Conservation (phyloP, 2,113 vertebrate genomes). For the Acanthochromis polyacanthus region DNA sequence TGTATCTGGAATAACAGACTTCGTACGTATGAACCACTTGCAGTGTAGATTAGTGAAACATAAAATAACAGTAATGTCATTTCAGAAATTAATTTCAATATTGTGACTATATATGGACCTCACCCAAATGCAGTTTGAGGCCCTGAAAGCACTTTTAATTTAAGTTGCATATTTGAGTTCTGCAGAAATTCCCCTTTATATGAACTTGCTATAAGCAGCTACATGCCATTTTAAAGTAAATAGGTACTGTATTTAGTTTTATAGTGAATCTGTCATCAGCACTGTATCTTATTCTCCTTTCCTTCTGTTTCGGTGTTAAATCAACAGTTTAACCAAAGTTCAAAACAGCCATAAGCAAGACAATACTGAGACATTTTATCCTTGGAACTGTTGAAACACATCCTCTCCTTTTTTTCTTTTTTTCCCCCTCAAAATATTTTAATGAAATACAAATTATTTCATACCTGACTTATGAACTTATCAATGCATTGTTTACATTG, state of each 20-base stretch:
- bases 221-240: conserved; percentile 16
- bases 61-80: conserved; percentile 1
- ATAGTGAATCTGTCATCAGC: conserved; percentile 14
- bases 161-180: conserved; percentile 21
- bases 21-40: conserved; percentile 43
- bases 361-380: conserved; percentile 10
- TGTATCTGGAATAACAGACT: conserved; percentile 23
- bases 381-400: conserved; percentile 21
- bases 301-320: conserved; percentile 16
- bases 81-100: conserved; percentile 25
- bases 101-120: conserved; percentile 5
- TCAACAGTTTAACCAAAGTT: conserved; percentile 52
- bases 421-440: not conserved
- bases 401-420: conserved; percentile 17
- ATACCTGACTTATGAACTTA: conserved; percentile 3
- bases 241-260: conserved; percentile 1
- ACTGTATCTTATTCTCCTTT: conserved; percentile 16
- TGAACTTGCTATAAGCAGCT: not conserved
- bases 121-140: conserved; percentile 16
- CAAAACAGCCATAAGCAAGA: conserved; percentile 34
- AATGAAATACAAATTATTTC: conserved; percentile 16
- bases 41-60: conserved; percentile 29
- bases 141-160: conserved; percentile 57
- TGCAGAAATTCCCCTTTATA: not conserved
- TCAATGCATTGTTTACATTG: conserved; percentile 46